phyloP scores from a whole-genome alignment of 1,140 invertebrate genomes.

The Nomia melanderi region DNA sequence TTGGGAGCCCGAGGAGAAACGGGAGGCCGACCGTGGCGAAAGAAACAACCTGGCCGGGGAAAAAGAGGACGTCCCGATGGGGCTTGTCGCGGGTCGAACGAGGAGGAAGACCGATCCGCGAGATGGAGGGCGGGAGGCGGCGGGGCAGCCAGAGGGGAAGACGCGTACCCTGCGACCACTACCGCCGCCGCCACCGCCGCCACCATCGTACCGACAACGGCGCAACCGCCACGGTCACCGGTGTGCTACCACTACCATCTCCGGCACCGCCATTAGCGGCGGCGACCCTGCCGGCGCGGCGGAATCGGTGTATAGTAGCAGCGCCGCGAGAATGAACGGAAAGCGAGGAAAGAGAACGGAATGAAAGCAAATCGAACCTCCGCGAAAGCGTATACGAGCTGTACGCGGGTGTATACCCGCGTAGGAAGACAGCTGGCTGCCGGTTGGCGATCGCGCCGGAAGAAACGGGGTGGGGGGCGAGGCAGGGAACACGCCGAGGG shows the following conservation, averaged over 20 bases:
- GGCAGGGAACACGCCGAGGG: neutral
- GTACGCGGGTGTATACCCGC: slow-evolving; percentile 8
- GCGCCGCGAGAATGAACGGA: slow-evolving; percentile 9
- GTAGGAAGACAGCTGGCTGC: slow-evolving; percentile 59
- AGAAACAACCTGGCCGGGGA: slow-evolving; percentile 45
- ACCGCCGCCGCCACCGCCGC: slow-evolving; percentile 2
- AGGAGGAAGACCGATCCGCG: slow-evolving; percentile 33
- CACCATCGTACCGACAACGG: neutral
- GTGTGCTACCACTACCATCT: neutral
- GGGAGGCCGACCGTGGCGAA: slow-evolving; percentile 48
- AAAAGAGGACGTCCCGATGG: slow-evolving; percentile 29
- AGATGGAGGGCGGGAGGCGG: slow-evolving; percentile 29
- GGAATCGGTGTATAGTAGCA: slow-evolving; percentile 36
- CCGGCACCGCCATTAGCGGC: neutral
- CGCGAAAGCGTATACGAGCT: slow-evolving; percentile 1
- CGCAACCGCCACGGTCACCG: neutral
- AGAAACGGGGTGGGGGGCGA: slow-evolving; percentile 8
- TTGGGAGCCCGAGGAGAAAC: slow-evolving; percentile 17
- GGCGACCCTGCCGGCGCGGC: slow-evolving; percentile 9
- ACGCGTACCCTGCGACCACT: slow-evolving; percentile 5
- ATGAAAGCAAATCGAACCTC: slow-evolving; percentile 10
- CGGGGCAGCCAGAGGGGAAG: slow-evolving; percentile 31
- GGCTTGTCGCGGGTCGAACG: neutral
- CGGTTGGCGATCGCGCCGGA: slow-evolving; percentile 46
- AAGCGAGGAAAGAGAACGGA: slow-evolving; percentile 7